These are phyloP conservation scores for Drusus annulatus DNA, from an alignment of 1,140 invertebrate genomes.

Conservation along the genomic window DNA sequence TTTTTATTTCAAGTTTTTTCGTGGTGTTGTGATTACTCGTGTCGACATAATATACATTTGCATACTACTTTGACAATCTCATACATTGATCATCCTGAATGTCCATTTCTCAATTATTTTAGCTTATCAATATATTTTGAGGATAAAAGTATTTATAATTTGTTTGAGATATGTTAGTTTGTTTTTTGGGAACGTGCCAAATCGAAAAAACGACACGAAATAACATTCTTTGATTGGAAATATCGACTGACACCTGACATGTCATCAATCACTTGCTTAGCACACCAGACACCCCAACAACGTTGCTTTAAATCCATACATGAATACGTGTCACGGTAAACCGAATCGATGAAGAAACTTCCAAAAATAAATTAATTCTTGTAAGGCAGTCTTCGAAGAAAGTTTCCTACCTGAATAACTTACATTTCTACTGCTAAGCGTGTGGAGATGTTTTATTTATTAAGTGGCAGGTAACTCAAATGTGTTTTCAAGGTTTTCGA, in stretches of 20 bases:
- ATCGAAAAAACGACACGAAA: no score
- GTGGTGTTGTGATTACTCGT: no score
- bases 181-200: no score
- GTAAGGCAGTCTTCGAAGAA: background rate
- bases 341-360: conserved; percentile 27
- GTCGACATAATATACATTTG: no score
- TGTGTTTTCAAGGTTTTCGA: background rate
- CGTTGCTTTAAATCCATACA: background rate
- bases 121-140: no score
- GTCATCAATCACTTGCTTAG: background rate
- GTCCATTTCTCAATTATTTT: no score
- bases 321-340: background rate
- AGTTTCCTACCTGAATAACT: background rate
- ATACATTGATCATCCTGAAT: no score
- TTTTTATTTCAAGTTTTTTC: no score
- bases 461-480: background rate
- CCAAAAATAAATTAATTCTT: background rate
- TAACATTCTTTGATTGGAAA: background rate
- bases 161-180: no score
- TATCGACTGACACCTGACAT: background rate
- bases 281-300: background rate
- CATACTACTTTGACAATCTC: no score
- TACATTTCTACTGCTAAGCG: background rate
- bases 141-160: no score
- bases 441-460: background rate